A percentile compares a stretch with the other conserved stretches of the same genome.
These are phyloP conservation scores for Neomorphus geoffroyi DNA, from an alignment of 2,797 vertebrate genomes.

Conservation along the genomic window DNA sequence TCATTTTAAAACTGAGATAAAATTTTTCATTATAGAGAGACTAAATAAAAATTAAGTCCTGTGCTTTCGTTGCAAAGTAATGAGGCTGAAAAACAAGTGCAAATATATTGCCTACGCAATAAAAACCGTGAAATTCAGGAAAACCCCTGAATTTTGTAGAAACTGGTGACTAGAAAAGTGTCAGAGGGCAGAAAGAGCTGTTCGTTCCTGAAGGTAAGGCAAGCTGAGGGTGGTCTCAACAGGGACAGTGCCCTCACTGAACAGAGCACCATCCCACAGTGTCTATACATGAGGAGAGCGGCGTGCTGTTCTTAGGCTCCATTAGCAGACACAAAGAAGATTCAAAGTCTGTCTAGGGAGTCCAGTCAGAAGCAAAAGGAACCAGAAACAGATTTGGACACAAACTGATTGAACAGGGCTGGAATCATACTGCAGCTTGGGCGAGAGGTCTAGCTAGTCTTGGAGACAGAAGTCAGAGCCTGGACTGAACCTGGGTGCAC, in stretches of 20 bases:
- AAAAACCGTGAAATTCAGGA: too few relatives aligned
- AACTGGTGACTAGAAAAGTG: neutral
- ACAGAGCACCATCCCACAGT: neutral
- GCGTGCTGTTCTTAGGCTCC: neutral
- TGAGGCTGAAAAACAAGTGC: neutral
- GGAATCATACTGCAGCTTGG: neutral
- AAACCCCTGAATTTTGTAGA: neutral
- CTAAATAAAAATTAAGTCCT: neutral
- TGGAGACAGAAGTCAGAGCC: neutral
- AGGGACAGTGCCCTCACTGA: neutral
- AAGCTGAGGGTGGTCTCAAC: neutral
- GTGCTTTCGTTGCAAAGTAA: neutral
- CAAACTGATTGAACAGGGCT: neutral
- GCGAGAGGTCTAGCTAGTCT: neutral
- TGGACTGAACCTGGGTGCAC: rapidly evolving
- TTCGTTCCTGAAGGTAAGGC: neutral
- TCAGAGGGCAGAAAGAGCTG: neutral
- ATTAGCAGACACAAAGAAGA: neutral
- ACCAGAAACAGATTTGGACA: neutral
- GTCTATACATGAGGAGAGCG: neutral
- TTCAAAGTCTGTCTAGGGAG: neutral
- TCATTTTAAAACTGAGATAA: neutral
- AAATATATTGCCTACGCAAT: neutral
- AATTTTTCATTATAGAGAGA: neutral
- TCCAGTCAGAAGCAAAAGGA: neutral